A percentile compares a stretch with the other conserved stretches of the same genome.
These are phyloP conservation scores for Acanthococcus lagerstroemiae DNA, from an alignment of 2,888 invertebrate species.

Conservation along the genomic window DNA sequence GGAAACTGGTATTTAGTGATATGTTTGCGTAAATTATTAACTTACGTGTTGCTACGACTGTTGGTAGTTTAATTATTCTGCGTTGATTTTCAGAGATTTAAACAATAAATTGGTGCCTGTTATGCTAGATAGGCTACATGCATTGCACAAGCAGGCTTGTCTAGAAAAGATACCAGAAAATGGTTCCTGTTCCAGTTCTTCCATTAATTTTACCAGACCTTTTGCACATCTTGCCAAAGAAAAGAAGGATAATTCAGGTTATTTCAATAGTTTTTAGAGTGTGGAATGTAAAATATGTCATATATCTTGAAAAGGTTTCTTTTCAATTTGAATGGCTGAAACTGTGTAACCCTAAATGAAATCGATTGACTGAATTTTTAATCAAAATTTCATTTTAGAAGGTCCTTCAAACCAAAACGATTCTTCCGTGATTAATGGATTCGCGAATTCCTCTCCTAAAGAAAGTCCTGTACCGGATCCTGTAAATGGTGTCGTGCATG, in stretches of 20 bases:
- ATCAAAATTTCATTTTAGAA: too few species aligned
- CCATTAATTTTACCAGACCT: slow-evolving; percentile 42
- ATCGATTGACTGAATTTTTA: too few species aligned
- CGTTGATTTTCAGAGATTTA: slow-evolving; percentile 54
- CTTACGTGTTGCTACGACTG: too few species aligned
- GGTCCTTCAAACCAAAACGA: too few species aligned
- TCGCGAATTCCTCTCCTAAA: slow-evolving; percentile 9
- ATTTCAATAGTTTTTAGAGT: not conserved
- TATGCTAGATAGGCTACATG: slow-evolving; percentile 72
- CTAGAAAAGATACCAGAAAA: slow-evolving; percentile 39
- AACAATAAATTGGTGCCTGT: slow-evolving; percentile 79
- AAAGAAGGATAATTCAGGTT: slow-evolving; percentile 12
- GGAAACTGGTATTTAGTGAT: too few species aligned
- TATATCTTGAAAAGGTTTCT: not conserved
- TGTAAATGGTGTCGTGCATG: slow-evolving; percentile 15
- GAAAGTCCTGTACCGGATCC: not conserved
- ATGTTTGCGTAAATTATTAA: not conserved
- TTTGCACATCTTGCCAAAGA: slow-evolving; percentile 47
- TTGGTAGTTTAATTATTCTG: not conserved
- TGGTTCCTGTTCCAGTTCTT: not conserved
- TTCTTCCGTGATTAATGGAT: slow-evolving; percentile 13
- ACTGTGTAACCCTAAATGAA: too few species aligned
- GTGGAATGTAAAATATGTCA: too few species aligned
- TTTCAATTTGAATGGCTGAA: too few species aligned
- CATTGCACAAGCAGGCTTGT: slow-evolving; percentile 52